phyloP scores from a whole-genome alignment of 2,113 vertebrate genomes.

The Ariopsis seemanni region DNA sequence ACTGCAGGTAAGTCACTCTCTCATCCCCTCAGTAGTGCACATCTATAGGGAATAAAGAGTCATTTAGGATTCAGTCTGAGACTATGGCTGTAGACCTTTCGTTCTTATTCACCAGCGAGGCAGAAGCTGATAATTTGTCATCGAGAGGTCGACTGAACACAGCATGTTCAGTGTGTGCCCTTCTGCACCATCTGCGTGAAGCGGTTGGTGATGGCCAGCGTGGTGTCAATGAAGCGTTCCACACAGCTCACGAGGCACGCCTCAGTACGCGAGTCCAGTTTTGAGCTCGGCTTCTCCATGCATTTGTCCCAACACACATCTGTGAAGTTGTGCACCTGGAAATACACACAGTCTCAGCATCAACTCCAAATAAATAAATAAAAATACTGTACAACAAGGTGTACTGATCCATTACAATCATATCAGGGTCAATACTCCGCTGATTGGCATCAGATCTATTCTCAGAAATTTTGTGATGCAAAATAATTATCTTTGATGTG shows the following conservation, averaged over 20 bases:
- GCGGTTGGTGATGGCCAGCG: constrained; percentile 82
- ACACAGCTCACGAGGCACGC: constrained; percentile 85
- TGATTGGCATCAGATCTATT: background rate
- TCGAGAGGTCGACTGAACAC: background rate
- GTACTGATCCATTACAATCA: background rate
- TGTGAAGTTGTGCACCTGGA: constrained; percentile 87
- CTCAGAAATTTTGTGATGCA: background rate
- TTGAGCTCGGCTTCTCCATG: constrained; percentile 81
- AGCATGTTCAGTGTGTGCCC: constrained; percentile 67
- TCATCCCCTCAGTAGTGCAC: background rate
- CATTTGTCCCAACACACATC: constrained; percentile 94
- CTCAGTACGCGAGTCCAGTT: constrained; percentile 84
- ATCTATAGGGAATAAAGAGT: background rate
- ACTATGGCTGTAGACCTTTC: background rate
- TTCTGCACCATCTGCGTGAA: constrained; percentile 92
- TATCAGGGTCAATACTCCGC: background rate
- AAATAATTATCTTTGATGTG: background rate
- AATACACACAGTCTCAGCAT: background rate
- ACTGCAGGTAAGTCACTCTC: background rate
- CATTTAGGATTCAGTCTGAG: constrained; percentile 1
- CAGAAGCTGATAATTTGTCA: background rate
- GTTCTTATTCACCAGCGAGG: background rate
- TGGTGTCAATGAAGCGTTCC: constrained; percentile 90
- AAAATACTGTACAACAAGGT: background rate
- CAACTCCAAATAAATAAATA: background rate